Percentiles rank a stretch among this genome's conserved stretches.
phyloP scores from a whole-genome alignment of 2,113 vertebrate species.

The Thermophis baileyi region DNA sequence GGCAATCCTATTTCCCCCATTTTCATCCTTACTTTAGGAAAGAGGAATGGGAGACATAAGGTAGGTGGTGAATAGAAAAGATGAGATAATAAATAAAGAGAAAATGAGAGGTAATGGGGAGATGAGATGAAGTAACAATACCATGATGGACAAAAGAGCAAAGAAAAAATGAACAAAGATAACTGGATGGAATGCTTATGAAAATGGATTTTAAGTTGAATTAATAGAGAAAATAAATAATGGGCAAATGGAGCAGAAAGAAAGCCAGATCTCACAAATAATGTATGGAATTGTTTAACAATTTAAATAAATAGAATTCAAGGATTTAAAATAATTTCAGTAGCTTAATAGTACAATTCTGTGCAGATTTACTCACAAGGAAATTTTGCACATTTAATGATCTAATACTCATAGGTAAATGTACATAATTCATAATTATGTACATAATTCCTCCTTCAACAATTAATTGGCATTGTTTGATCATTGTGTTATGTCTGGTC shows the following conservation, averaged over 20 bases:
- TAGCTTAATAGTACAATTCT: not conserved
- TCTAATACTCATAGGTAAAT: not conserved
- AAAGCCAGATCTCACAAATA: not conserved
- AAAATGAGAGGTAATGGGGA: not conserved
- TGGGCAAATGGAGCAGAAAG: not conserved
- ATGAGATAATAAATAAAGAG: not conserved
- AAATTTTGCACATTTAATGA: not conserved
- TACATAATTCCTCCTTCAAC: not conserved
- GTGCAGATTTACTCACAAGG: not conserved
- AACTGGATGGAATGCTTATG: not conserved
- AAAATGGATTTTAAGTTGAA: not conserved
- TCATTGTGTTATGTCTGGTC: not conserved
- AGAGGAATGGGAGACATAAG: not conserved
- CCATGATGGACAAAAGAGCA: not conserved
- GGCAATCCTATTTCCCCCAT: not conserved
- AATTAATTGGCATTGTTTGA: not conserved
- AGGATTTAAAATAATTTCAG: not conserved
- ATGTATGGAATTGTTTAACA: not conserved
- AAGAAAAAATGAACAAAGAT: not conserved
- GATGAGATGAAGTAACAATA: not conserved
- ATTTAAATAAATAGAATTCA: not conserved
- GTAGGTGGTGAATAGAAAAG: not conserved
- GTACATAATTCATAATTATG: not conserved
- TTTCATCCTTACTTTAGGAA: not conserved
- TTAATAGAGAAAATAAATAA: not conserved